phyloP scores from a whole-genome alignment of 1,140 invertebrate species.

The Coptotermes formosanus region DNA sequence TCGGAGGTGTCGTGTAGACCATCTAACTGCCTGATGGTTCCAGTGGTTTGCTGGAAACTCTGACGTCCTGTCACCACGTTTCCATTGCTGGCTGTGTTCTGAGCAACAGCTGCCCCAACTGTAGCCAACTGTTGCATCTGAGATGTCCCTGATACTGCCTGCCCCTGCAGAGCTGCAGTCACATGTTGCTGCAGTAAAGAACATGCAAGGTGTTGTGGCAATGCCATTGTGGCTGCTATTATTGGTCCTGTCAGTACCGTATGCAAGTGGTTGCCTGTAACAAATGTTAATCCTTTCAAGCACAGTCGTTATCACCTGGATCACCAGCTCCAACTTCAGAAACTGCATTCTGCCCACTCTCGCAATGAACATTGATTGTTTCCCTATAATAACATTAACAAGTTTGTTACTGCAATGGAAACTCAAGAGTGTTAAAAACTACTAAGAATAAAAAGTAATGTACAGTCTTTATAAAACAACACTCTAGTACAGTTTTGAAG shows the following conservation, averaged over 20 bases:
- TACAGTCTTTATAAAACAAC: too few relatives aligned
- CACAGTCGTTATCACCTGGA: neutral
- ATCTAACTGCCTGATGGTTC: constrained; percentile 56
- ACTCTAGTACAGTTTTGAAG: too few relatives aligned
- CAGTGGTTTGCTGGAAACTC: constrained; percentile 24
- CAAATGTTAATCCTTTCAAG: constrained; percentile 35
- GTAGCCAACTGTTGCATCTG: neutral
- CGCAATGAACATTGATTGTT: too few relatives aligned
- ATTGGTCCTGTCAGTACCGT: constrained; percentile 76
- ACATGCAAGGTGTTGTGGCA: constrained; percentile 73
- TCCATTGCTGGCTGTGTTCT: constrained; percentile 20
- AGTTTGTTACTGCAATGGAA: too few relatives aligned
- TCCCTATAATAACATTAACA: too few relatives aligned
- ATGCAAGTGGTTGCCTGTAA: constrained; percentile 53
- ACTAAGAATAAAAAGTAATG: too few relatives aligned
- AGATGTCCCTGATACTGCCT: constrained; percentile 6
- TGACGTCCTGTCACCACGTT: neutral
- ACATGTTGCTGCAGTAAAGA: constrained; percentile 82
- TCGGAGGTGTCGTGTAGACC: constrained; percentile 74
- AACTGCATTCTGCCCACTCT: too few relatives aligned
- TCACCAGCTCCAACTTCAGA: neutral
- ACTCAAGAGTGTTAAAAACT: too few relatives aligned
- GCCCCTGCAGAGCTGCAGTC: constrained; percentile 67
- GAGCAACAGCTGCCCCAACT: neutral
- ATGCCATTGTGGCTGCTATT: constrained; percentile 80